Evolutionary conservation across 2,888 invertebrate genomes (phyloP).

Genomic region (Calephelis perditalis): DNA sequence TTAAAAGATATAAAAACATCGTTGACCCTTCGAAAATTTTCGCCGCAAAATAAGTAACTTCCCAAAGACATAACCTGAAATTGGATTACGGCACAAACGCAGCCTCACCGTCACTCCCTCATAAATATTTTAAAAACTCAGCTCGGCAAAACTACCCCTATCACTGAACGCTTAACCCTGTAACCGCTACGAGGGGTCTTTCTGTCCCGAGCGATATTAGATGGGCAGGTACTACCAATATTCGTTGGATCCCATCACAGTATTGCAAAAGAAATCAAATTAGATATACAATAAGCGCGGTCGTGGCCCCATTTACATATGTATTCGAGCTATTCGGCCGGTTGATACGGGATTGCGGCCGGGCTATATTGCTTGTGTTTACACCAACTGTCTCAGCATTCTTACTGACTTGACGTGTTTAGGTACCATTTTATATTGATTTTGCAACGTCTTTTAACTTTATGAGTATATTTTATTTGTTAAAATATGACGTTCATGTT

Average conservation of each 20-base stretch:
- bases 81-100: constrained; percentile 68
- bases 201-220: constrained; percentile 54
- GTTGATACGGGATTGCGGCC: constrained; percentile 71
- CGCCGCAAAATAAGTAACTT: constrained; percentile 64
- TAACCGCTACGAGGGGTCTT: constrained; percentile 50
- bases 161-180: constrained; percentile 67
- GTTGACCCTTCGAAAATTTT: constrained; percentile 55
- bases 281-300: constrained; percentile 76
- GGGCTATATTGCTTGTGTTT: constrained; percentile 66
- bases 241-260: constrained; percentile 69
- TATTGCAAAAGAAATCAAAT: constrained; percentile 75
- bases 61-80: constrained; percentile 75
- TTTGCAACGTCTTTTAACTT: not conserved
- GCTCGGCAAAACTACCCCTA: constrained; percentile 55
- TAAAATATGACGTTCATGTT: no score
- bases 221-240: constrained; percentile 65
- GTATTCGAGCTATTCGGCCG: constrained; percentile 71
- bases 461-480: constrained; percentile 4
- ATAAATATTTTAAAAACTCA: constrained; percentile 76
- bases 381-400: constrained; percentile 42
- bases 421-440: constrained; percentile 30
- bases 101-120: constrained; percentile 58
- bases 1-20: constrained; percentile 64
- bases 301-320: constrained; percentile 73
- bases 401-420: constrained; percentile 37